These are phyloP conservation scores for Alaudala cheleensis DNA, from an alignment of 2,113 vertebrate genomes.

Conservation along the genomic window DNA sequence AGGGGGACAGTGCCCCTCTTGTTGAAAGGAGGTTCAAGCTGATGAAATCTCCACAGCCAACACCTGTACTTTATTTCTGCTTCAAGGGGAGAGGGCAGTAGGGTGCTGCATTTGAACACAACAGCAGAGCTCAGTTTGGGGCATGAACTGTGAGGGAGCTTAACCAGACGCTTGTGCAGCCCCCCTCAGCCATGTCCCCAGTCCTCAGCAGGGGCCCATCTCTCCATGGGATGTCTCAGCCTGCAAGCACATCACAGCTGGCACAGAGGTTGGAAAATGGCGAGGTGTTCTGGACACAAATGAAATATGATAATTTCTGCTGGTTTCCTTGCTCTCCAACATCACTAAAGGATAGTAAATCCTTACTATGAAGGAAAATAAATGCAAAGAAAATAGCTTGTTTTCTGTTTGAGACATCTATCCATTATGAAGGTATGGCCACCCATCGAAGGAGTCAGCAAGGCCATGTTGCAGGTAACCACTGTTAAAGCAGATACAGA, in stretches of 20 bases:
- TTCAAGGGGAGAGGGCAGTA: neutral
- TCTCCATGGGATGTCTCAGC: neutral
- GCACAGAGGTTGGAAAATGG: neutral
- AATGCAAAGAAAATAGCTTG: neutral
- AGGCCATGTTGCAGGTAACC: neutral
- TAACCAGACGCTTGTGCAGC: fast-evolving
- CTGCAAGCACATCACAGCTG: neutral
- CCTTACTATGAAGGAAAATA: neutral
- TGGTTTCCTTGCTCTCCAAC: neutral
- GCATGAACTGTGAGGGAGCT: neutral
- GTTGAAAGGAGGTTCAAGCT: neutral
- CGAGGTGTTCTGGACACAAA: neutral
- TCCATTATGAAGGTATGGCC: no score
- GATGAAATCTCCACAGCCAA: neutral
- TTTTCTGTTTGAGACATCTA: neutral
- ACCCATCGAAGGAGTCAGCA: neutral
- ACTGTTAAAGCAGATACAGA: neutral
- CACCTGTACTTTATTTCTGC: neutral
- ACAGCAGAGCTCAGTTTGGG: neutral
- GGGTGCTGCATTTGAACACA: neutral
- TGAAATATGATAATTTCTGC: neutral
- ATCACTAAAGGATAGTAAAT: neutral
- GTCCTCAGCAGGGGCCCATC: neutral
- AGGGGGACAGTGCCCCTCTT: neutral
- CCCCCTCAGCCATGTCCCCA: fast-evolving